Conservation (phyloP, 2,888 invertebrate genomes). For the Cepaea hortensis region DNA sequence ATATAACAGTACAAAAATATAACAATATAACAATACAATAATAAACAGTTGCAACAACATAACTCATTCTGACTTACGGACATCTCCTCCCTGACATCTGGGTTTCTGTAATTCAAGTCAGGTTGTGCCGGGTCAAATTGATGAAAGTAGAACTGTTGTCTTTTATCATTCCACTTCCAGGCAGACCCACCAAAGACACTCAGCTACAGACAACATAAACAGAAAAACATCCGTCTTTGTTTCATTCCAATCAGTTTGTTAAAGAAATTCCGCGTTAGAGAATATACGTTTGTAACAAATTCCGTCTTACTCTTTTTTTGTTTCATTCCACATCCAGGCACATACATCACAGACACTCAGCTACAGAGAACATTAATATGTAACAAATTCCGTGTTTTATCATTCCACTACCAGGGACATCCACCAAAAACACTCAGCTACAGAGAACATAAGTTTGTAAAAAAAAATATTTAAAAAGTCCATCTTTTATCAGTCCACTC, state of each 20-base stretch:
- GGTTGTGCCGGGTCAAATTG: slow-evolving; percentile 84
- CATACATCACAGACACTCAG: too few species aligned
- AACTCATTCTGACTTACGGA: slow-evolving; percentile 56
- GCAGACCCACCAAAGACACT: slow-evolving; percentile 84
- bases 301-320: too few species aligned
- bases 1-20: too few species aligned
- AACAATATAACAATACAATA: too few species aligned
- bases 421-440: slow-evolving; percentile 81
- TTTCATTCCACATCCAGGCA: too few species aligned
- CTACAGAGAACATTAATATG: too few species aligned
- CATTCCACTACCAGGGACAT: slow-evolving; percentile 85
- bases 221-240: too few species aligned
- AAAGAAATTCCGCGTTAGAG: too few species aligned
- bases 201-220: slow-evolving; percentile 20
- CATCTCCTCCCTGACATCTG: slow-evolving; percentile 73
- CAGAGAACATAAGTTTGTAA: neutral
- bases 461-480: too few species aligned
- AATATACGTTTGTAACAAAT: too few species aligned
- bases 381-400: slow-evolving; percentile 81
- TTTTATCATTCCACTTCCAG: slow-evolving; percentile 83
- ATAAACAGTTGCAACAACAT: neutral
- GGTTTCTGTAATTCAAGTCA: slow-evolving; percentile 88
- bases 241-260: too few species aligned
- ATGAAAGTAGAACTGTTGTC: slow-evolving; percentile 87
- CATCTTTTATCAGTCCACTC: too few species aligned